These are phyloP conservation scores for Gasteruption jaculator DNA, from an alignment of 2,888 invertebrate genomes.

Conservation along the genomic window DNA sequence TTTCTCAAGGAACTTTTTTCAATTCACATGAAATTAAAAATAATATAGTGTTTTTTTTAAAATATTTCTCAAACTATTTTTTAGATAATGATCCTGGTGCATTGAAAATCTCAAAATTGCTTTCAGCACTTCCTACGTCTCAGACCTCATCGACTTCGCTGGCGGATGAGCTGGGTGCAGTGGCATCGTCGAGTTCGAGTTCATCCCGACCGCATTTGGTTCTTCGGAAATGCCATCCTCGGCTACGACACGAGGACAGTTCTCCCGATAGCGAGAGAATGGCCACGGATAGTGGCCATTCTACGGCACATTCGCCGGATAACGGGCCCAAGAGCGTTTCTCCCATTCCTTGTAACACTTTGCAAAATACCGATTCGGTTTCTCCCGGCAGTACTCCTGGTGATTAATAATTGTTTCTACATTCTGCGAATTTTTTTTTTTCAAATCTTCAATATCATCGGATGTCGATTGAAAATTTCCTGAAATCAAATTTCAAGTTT, in stretches of 20 bases:
- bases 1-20: no score
- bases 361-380: conserved; percentile 46
- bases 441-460: conserved; percentile 7
- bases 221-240: conserved; percentile 42
- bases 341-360: conserved; percentile 58
- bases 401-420: conserved; percentile 37
- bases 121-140: conserved; percentile 28
- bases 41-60: no score
- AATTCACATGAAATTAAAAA: no score
- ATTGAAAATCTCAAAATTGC: no score
- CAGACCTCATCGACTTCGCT: conserved; percentile 55
- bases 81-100: no score
- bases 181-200: conserved; percentile 48
- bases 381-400: conserved; percentile 47
- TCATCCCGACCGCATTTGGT: conserved; percentile 40
- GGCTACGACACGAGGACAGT: conserved; percentile 64
- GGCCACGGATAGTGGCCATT: conserved; percentile 85
- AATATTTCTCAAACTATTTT: no score
- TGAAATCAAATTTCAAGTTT: no score
- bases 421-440: conserved; percentile 7
- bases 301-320: conserved; percentile 87
- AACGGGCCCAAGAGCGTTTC: conserved; percentile 81
- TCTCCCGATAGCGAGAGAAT: conserved; percentile 83
- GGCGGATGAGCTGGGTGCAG: conserved; percentile 64
- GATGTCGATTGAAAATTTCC: no score